Base-by-base conservation (phyloP, 1,140 invertebrate genomes). In the Calliopsis andreniformis region DNA sequence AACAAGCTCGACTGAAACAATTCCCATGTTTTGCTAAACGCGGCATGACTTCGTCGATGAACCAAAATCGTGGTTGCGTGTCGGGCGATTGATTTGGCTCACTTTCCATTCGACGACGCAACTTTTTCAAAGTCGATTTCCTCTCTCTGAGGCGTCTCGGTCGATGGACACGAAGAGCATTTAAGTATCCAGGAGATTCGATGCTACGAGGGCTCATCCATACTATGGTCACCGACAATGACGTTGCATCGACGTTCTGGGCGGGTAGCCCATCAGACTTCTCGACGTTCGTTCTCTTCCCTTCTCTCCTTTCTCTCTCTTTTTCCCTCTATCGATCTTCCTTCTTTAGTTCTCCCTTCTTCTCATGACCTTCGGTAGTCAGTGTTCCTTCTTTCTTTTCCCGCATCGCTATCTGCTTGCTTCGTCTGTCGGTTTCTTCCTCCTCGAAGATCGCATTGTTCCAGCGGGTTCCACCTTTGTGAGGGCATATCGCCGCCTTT, bases 231-330 rank as follows among this genome's bases (percentile, higher is more conserved):
- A 84, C 79, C 75, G 87, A 89, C 83, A 79, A 90, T 90, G 90
- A 91, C 90, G 83, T 20, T 91, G 90, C 90, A 91, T 85, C 80
- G 87, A 88, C 88, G 87, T 87, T 89, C 89, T 91, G 90, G 90
- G 90, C 90, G 90, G 90, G 88, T 90, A 87, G 85, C 79, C 85
- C 89, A 85, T 91, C 90, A 90, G 83, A 87, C 84, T 87, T 78
- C 58, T 84, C 80, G 81, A 84, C 84, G 77, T 82, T 82, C 79
- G 81, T 72, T 72, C 78, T 79, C 78, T 80, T 75, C 70, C 66
- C 51, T 47, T 80, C 35, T 35, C 32, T 63, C 53, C 51, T n/a
- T n/a, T n/a, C n/a, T n/a, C n/a, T 66, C 20, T 28, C 51, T 58
- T 49, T 23, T 45, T 45, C 68, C 63, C 49, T 63, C 51, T 51